Evolutionary conservation across 1,140 invertebrate species (phyloP).

Genomic region (Drosophila kanapiae): DNA sequence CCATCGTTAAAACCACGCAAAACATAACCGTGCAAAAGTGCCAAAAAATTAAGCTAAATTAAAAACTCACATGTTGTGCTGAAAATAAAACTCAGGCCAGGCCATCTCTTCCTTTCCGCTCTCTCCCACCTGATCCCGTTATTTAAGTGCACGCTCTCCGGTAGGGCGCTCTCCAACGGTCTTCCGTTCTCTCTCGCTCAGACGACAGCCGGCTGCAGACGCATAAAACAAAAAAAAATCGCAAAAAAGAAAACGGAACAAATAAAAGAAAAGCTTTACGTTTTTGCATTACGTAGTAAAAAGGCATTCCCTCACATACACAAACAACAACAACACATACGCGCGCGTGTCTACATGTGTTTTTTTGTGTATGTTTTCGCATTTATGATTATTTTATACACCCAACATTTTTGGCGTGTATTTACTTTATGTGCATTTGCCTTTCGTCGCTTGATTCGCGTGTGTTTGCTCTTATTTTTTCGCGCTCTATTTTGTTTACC

Average conservation of each 20-base stretch:
- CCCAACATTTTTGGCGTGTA: conserved; percentile 55
- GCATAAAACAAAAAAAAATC: conserved; percentile 57
- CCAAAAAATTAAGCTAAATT: conserved; percentile 29
- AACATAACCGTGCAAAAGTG: conserved; percentile 40
- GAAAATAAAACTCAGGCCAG: conserved; percentile 56
- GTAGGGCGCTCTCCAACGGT: conserved; percentile 4
- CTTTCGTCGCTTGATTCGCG: conserved; percentile 71
- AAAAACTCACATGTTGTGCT: conserved; percentile 48
- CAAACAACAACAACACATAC: conserved; percentile 34
- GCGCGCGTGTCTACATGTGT: conserved; percentile 11
- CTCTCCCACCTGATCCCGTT: conserved; percentile 46
- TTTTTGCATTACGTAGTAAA: conserved; percentile 71
- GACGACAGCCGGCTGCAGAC: conserved; percentile 58
- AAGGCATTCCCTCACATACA: conserved; percentile 68
- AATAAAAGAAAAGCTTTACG: conserved; percentile 56
- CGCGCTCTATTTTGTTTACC: conserved; percentile 26
- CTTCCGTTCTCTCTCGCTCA: conserved; percentile 19
- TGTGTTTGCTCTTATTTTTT: conserved; percentile 59
- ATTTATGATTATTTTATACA: conserved; percentile 75
- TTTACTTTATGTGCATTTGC: conserved; percentile 71
- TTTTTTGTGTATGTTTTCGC: conserved; percentile 44
- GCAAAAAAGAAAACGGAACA: conserved; percentile 33
- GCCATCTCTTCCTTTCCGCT: conserved; percentile 22
- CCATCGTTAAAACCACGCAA: conserved; percentile 29
- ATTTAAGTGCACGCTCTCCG: conserved; percentile 45